phyloP scores from a whole-genome alignment of 2,797 vertebrate species.

The Parambassis ranga region DNA sequence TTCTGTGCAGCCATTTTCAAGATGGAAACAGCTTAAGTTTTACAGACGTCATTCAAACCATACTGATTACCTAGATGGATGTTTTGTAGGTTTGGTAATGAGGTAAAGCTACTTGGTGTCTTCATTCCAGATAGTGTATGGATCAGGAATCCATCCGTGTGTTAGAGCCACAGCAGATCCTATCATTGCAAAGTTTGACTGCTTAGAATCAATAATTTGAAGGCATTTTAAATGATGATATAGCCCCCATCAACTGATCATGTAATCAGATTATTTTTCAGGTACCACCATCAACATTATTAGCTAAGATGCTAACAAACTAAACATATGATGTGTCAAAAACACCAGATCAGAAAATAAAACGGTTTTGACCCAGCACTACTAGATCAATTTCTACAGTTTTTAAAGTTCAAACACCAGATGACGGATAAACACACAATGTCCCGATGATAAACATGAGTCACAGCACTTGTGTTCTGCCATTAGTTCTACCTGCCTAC shows the following conservation, averaged over 20 bases:
- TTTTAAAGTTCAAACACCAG: background rate
- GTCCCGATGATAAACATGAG: slow-evolving; percentile 31
- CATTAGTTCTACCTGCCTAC: slow-evolving; percentile 17
- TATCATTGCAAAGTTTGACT: no score
- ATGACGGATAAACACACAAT: background rate
- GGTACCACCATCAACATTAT: no score
- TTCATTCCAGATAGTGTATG: no score
- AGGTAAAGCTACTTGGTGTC: no score
- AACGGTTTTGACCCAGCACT: background rate
- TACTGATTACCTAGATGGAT: no score
- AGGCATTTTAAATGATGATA: no score
- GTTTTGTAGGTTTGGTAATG: no score
- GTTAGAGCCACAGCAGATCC: no score
- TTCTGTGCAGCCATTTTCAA: background rate
- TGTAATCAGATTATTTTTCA: no score
- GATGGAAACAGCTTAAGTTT: background rate
- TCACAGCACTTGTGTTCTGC: slow-evolving; percentile 14
- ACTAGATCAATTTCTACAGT: background rate
- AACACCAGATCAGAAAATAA: background rate
- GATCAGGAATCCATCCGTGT: no score
- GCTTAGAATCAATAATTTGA: no score
- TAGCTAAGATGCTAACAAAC: background rate
- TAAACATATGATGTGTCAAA: background rate
- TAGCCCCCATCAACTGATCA: no score
- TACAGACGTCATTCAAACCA: background rate